Conservation (phyloP, 2,797 vertebrate genomes). For the Sebastolobus alascanus region DNA sequence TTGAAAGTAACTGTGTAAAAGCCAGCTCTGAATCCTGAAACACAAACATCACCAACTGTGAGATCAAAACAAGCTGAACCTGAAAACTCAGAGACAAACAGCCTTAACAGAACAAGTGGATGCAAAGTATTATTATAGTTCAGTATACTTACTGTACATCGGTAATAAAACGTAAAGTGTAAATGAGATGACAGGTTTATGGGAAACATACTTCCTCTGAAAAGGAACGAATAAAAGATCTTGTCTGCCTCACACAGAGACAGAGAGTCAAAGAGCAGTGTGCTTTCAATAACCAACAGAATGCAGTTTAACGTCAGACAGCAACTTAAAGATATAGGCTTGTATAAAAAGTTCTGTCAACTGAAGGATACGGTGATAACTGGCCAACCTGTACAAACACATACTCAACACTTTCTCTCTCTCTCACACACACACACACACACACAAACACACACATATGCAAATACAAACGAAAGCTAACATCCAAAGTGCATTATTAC, state of each 20-base stretch:
- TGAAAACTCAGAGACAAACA: conserved; percentile 13
- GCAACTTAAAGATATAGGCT: conserved; percentile 36
- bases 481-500: conserved; percentile 84
- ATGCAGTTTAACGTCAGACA: conserved; percentile 58
- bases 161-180: conserved; percentile 38
- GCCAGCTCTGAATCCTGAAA: conserved; percentile 9
- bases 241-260: conserved; percentile 54
- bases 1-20: not conserved
- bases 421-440: not conserved
- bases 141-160: conserved; percentile 36
- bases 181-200: conserved; percentile 60
- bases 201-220: conserved; percentile 32
- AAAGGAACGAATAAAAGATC: conserved; percentile 29
- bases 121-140: conserved; percentile 34
- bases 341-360: conserved; percentile 40
- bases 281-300: conserved; percentile 64
- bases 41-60: not conserved
- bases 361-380: conserved; percentile 55
- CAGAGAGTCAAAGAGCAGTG: conserved; percentile 59
- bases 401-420: conserved; percentile 18
- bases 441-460: conserved; percentile 2
- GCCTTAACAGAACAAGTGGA: conserved; percentile 27
- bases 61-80: conserved; percentile 5
- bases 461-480: conserved; percentile 65
- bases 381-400: conserved; percentile 67